Percentiles rank a stretch among this genome's conserved stretches.
Conservation (phyloP, 2,113 vertebrate genomes). For the Saimiri boliviensis region DNA sequence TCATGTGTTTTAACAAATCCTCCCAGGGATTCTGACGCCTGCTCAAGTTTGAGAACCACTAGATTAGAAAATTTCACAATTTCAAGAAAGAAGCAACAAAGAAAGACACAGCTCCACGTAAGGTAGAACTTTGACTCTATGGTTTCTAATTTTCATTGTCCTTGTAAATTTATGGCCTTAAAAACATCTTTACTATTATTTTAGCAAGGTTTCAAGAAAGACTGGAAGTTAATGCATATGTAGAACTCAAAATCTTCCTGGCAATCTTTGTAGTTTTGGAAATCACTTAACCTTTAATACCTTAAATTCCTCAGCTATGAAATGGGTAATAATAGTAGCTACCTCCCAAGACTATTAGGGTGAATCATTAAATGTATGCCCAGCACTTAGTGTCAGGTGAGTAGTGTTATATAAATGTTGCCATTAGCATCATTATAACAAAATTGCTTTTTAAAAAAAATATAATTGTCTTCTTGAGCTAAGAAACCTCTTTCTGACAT, state of each 20-base stretch:
- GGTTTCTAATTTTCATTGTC: not conserved
- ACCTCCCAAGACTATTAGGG: not conserved
- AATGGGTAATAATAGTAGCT: not conserved
- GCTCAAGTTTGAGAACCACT: not conserved
- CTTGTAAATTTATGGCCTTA: not conserved
- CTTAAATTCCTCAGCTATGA: not conserved
- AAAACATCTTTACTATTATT: not conserved
- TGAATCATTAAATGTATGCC: not conserved
- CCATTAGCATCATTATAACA: not conserved
- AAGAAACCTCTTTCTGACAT: not conserved
- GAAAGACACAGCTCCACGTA: slow-evolving; percentile 68
- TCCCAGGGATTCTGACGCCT: not conserved
- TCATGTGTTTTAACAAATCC: too few species aligned
- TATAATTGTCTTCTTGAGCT: not conserved
- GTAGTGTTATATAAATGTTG: not conserved
- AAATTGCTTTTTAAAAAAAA: not conserved
- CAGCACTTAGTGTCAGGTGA: not conserved
- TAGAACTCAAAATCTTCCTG: not conserved
- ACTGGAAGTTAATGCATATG: not conserved
- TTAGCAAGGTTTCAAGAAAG: not conserved
- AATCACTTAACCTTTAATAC: not conserved
- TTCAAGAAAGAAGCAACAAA: slow-evolving; percentile 43
- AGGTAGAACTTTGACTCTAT: slow-evolving; percentile 69
- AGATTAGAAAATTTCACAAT: not conserved
- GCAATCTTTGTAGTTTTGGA: not conserved